phyloP scores from a whole-genome alignment of 2,113 vertebrate species.

The Cynoglossus semilaevis region DNA sequence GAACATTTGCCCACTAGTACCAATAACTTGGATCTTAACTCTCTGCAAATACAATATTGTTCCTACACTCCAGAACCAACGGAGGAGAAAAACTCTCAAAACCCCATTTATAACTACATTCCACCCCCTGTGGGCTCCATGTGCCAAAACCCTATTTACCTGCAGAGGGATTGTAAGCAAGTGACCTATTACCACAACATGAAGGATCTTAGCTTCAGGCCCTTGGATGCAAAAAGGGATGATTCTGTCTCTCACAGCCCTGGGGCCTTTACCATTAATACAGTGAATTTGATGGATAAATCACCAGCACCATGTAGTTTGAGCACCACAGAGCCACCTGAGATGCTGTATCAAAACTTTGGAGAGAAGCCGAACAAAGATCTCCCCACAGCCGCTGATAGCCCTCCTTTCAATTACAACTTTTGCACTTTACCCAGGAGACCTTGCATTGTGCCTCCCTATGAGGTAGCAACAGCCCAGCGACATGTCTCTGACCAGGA shows the following conservation, averaged over 20 bases:
- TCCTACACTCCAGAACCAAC: constrained; percentile 86
- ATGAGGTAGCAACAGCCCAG: constrained; percentile 82
- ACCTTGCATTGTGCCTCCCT: constrained; percentile 86
- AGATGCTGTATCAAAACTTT: constrained; percentile 94
- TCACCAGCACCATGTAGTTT: constrained; percentile 63
- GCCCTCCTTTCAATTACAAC: constrained; percentile 85
- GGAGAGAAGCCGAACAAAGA: constrained; percentile 89
- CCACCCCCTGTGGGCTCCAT: constrained; percentile 92
- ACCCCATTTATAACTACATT: constrained; percentile 94
- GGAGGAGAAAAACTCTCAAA: constrained; percentile 83
- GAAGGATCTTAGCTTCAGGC: constrained; percentile 87
- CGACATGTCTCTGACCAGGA: constrained; percentile 85
- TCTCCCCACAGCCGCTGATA: constrained; percentile 80
- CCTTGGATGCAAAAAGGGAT: constrained; percentile 83
- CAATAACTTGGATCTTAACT: constrained; percentile 90
- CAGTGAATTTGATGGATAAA: constrained; percentile 88
- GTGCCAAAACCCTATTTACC: constrained; percentile 98
- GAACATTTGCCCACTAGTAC: constrained; percentile 77
- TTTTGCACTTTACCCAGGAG: constrained; percentile 99
- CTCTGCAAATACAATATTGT: constrained; percentile 93
- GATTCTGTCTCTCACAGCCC: constrained; percentile 77
- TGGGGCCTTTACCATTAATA: constrained; percentile 88
- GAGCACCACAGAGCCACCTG: constrained; percentile 76
- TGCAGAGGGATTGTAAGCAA: constrained; percentile 92
- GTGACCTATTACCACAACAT: constrained; percentile 92